phyloP scores from a whole-genome alignment of 1,140 invertebrate species.

The Pissodes strobi region DNA sequence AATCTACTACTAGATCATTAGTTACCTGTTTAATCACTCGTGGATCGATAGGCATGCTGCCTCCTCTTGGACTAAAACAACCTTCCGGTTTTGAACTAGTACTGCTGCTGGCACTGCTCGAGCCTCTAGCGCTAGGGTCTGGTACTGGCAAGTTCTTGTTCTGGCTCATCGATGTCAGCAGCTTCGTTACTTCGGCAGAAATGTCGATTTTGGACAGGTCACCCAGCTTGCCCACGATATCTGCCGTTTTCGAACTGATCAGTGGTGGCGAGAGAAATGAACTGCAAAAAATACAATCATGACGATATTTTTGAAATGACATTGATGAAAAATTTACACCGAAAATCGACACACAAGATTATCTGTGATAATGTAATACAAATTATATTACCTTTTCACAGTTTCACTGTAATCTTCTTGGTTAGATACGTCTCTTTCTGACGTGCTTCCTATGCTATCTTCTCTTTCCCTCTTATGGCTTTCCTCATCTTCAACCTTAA shows the following conservation, averaged over 20 bases:
- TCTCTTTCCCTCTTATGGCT: conserved; percentile 40
- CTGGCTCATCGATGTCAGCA: conserved; percentile 57
- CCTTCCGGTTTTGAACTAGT: not conserved
- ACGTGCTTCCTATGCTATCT: conserved; percentile 43
- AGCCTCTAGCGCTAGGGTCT: not conserved
- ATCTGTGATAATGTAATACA: too few species aligned
- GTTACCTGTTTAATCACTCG: conserved; percentile 37
- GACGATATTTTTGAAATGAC: too few species aligned
- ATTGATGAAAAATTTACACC: too few species aligned
- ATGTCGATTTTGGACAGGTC: conserved; percentile 76
- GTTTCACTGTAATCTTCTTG: not conserved
- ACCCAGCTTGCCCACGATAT: conserved; percentile 67
- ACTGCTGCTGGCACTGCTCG: not conserved
- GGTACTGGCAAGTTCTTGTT: conserved; percentile 1
- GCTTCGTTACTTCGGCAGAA: conserved; percentile 71
- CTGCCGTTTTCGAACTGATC: conserved; percentile 24
- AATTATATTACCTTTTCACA: not conserved
- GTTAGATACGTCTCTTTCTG: conserved; percentile 27
- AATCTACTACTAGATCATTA: too few species aligned
- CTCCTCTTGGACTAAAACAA: conserved; percentile 2
- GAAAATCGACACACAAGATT: too few species aligned
- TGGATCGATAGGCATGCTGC: conserved; percentile 40
- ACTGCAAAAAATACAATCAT: conserved; percentile 1
- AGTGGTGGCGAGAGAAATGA: conserved; percentile 11
- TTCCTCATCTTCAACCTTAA: conserved; percentile 52